A percentile compares a stretch with the other conserved stretches of the same genome.
phyloP scores from a whole-genome alignment of 2,888 invertebrate genomes.

The Fragum fragum region DNA sequence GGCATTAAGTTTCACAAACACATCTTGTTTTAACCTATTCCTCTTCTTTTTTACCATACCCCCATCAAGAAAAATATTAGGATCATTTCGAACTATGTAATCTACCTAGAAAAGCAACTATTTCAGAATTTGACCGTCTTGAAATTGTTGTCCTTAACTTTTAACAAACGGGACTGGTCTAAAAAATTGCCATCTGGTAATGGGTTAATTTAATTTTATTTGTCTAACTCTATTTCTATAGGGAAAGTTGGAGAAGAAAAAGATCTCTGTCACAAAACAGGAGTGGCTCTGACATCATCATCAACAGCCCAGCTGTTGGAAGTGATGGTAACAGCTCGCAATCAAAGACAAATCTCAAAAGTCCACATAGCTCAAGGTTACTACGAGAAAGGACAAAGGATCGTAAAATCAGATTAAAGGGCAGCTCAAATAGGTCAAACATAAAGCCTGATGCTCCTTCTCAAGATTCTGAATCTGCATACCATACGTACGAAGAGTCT shows the following conservation, averaged over 20 bases:
- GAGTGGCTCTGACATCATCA: constrained; percentile 24
- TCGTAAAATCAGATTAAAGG: constrained; percentile 49
- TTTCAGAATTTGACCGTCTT: background rate
- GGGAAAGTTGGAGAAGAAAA: constrained; percentile 66
- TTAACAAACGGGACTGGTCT: background rate
- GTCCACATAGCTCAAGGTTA: constrained; percentile 47
- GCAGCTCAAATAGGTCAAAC: background rate
- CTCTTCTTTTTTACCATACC: too few relatives aligned
- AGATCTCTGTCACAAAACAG: constrained; percentile 61
- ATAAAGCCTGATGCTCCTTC: constrained; percentile 18
- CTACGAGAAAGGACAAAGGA: constrained; percentile 58
- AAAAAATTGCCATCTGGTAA: background rate
- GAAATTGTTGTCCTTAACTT: background rate
- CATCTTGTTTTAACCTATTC: too few relatives aligned
- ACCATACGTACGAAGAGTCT: constrained; percentile 66
- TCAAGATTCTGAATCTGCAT: constrained; percentile 68
- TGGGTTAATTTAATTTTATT: background rate
- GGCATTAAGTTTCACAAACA: too few relatives aligned
- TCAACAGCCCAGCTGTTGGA: background rate
- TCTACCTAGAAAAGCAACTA: background rate
- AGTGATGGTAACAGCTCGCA: constrained; percentile 20
- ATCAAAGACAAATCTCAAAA: constrained; percentile 53
- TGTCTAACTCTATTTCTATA: constrained; percentile 29
- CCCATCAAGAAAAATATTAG: too few relatives aligned
- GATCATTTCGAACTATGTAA: background rate